These are phyloP conservation scores for Phocoena phocoena DNA, from an alignment of 2,113 vertebrate species.

Conservation along the genomic window DNA sequence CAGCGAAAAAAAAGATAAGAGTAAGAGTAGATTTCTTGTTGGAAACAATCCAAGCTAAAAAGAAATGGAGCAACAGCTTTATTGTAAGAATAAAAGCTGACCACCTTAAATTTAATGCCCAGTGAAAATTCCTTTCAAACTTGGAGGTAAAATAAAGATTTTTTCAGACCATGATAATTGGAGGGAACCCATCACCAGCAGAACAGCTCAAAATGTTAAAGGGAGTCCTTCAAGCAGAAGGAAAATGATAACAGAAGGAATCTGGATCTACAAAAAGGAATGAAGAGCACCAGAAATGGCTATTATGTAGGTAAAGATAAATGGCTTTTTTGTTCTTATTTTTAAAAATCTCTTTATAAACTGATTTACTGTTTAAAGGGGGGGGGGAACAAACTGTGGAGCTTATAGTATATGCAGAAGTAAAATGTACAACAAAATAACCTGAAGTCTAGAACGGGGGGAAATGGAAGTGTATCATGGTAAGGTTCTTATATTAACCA, in stretches of 20 bases:
- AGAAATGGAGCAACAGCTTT: no score
- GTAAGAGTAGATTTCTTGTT: neutral
- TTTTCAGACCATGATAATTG: neutral
- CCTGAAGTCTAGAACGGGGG: neutral
- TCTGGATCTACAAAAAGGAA: neutral
- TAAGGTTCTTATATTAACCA: neutral
- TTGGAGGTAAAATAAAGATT: neutral
- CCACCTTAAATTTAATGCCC: neutral
- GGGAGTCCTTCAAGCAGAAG: neutral
- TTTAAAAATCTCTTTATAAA: neutral
- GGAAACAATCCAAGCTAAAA: neutral
- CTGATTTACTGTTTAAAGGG: neutral
- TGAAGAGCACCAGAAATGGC: neutral
- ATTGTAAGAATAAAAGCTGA: neutral
- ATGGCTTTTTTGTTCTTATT: neutral
- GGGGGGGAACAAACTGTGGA: neutral
- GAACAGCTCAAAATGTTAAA: neutral
- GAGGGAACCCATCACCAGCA: neutral
- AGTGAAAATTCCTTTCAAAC: neutral
- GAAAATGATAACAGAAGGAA: neutral
- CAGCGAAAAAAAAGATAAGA: neutral
- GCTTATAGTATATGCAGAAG: neutral
- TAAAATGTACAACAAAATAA: neutral
- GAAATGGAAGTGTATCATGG: neutral
- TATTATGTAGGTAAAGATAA: neutral